Conservation (phyloP, 2,113 vertebrate genomes). For the Paracanthobrama guichenoti region DNA sequence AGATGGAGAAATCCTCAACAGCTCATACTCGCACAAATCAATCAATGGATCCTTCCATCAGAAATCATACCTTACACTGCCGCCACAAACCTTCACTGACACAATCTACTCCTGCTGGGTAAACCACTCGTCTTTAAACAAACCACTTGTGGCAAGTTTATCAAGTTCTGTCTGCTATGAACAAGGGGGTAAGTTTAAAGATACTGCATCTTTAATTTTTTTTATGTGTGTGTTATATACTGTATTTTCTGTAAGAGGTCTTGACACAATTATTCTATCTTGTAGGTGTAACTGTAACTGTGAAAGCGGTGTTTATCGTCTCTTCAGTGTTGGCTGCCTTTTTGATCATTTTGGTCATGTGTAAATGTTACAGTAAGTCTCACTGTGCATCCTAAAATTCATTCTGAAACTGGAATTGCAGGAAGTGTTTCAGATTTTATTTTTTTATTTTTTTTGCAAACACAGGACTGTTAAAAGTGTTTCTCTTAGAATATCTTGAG, state of each 20-base stretch:
- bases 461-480: neutral
- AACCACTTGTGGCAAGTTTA: slow-evolving; percentile 31
- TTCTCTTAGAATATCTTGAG: neutral
- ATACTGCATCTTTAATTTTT: neutral
- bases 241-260: neutral
- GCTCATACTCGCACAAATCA: slow-evolving; percentile 10
- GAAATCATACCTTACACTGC: slow-evolving; percentile 38
- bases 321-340: neutral
- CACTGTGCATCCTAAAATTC: neutral
- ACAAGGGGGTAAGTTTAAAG: neutral
- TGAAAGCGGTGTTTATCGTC: neutral
- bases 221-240: neutral
- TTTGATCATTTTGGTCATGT: neutral
- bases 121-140: slow-evolving; percentile 53
- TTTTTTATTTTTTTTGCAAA: neutral
- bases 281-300: neutral
- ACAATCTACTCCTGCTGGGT: slow-evolving; percentile 54
- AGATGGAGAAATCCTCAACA: slow-evolving; percentile 44
- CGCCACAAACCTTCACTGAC: neutral
- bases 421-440: no score
- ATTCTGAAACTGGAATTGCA: neutral
- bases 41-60: slow-evolving; percentile 35
- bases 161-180: slow-evolving; percentile 29
- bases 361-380: slow-evolving; percentile 5
- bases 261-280: slow-evolving; percentile 8